Evolutionary conservation across 2,888 invertebrate genomes (phyloP).

Genomic region (Sialis fuliginosa): DNA sequence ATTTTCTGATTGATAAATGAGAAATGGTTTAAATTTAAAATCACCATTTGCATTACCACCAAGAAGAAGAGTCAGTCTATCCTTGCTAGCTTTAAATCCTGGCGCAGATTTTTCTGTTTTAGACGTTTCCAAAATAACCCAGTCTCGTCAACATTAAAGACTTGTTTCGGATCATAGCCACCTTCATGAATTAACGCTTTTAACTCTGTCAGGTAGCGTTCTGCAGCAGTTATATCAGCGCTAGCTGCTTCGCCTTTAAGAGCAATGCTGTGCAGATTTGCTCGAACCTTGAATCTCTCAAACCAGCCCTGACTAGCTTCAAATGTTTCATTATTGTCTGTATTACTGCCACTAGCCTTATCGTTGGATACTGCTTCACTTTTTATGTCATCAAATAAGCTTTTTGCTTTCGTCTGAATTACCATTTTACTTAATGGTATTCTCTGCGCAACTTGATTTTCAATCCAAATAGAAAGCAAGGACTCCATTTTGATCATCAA

Average conservation of each 20-base stretch:
- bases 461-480: constrained; percentile 9
- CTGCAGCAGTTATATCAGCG: background rate
- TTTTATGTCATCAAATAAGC: constrained; percentile 11
- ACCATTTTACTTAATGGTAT: constrained; percentile 12
- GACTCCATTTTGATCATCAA: constrained; percentile 10
- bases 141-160: constrained; percentile 11
- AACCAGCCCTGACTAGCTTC: background rate
- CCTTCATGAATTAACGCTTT: constrained; percentile 8
- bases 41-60: no score
- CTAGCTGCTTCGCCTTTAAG: background rate
- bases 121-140: constrained; percentile 11
- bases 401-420: constrained; percentile 12
- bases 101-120: no score
- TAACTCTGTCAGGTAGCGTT: constrained; percentile 5
- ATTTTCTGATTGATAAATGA: no score
- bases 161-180: constrained; percentile 8
- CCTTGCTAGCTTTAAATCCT: no score
- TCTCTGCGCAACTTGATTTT: constrained; percentile 10
- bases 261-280: background rate
- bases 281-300: background rate
- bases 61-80: no score
- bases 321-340: background rate
- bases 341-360: constrained; percentile 1
- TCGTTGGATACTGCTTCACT: constrained; percentile 7
- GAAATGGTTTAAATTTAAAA: no score